phyloP scores from a whole-genome alignment of 2,888 invertebrate genomes.

The Ophion ellenae region DNA sequence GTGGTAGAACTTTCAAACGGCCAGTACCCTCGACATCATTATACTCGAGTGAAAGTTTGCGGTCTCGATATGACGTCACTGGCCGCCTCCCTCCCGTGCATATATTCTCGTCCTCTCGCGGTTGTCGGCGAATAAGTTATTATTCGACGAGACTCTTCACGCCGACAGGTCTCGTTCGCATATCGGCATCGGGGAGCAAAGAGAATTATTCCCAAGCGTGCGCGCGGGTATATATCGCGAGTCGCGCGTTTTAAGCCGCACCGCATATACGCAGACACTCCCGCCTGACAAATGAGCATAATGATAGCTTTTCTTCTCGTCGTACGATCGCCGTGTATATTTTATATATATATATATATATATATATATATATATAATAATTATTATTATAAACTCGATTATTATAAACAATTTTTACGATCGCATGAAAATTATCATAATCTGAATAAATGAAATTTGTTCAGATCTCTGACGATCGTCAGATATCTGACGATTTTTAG shows the following conservation, averaged over 20 bases:
- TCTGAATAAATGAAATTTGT: too few relatives aligned
- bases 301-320: conserved; percentile 13
- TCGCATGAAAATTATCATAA: too few relatives aligned
- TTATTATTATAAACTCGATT: too few relatives aligned
- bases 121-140: conserved; percentile 63
- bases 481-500: too few relatives aligned
- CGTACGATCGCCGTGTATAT: conserved; percentile 9
- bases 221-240: conserved; percentile 34
- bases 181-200: conserved; percentile 37
- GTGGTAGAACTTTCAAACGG: conserved; percentile 44
- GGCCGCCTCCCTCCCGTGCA: background rate
- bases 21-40: conserved; percentile 7
- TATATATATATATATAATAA: too few relatives aligned
- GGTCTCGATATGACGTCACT: conserved; percentile 49
- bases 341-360: background rate
- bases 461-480: too few relatives aligned
- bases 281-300: conserved; percentile 44
- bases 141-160: conserved; percentile 59
- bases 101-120: conserved; percentile 37
- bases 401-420: too few relatives aligned
- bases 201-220: conserved; percentile 48
- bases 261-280: background rate
- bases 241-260: conserved; percentile 9
- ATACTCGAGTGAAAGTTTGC: conserved; percentile 56
- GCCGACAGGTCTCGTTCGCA: conserved; percentile 51